Base-by-base conservation (phyloP, 2,888 invertebrate species). In the Ariolimax columbianus region DNA sequence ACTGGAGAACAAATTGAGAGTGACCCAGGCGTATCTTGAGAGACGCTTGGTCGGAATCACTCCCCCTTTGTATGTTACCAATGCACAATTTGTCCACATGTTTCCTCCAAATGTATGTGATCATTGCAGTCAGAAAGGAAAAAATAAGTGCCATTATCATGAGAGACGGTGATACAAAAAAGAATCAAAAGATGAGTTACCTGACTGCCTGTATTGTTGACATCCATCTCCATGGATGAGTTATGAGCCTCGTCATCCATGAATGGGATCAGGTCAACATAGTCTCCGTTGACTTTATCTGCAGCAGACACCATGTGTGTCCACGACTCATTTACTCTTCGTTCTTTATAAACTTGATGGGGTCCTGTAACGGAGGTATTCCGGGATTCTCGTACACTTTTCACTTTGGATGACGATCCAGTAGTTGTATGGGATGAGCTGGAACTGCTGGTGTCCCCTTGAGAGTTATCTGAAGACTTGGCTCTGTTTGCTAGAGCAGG, bases 211-310 rank as follows among this genome's bases (percentile, higher is more conserved):
- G 87, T 88, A 59, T 89, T 89, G 40, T 88, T 89, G 43, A 63
- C 72, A 70, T 94, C 93, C 81, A 92, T 87, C 84, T 94, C 94
- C 83, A 92, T 89, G 1, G 93, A 92, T 0, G 93, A 96, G 51
- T 97, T 96, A 77, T 91, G 90, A 23, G 87, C 90, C n/a, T 91
- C 91, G 55, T 94, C 93, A 89, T 97, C 97, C 63, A 93, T 92
- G 88, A 93, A 94, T 4, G 92, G 90, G 51, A 94, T 91, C 75
- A 93, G 88, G 88, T 94, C 93, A 30, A 93, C 89, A 86, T 92
- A 92, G 70, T 93, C 93, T 11, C 92, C 93, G 43, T 91, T 91
- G 36, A 92, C 96, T 96, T 92, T 96, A 96, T 92, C 92, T 0
- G 93, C 93, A 33, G 92, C 93, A 66, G 89, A 90, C 77, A 93